Conservation (phyloP, 2,113 vertebrate species). For the Engraulis encrasicolus region DNA sequence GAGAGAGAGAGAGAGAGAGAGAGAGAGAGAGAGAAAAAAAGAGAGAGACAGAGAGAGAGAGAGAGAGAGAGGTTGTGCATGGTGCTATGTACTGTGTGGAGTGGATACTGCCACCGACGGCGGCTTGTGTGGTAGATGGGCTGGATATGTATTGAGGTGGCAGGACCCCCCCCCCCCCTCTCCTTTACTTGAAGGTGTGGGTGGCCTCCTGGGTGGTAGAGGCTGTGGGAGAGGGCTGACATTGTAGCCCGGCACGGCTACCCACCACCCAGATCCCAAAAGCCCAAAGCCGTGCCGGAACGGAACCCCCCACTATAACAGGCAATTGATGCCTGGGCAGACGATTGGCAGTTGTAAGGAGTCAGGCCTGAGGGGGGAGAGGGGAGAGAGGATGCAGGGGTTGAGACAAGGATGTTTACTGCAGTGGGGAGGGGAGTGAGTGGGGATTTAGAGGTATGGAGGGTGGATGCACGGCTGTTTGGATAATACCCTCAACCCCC, state of each 20-base stretch:
- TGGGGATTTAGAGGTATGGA: slow-evolving; percentile 54
- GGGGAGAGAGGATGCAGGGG: not conserved
- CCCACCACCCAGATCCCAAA: too few relatives aligned
- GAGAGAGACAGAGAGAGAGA: too few relatives aligned
- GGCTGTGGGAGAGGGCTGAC: slow-evolving; percentile 24
- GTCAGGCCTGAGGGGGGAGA: not conserved
- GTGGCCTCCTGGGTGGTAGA: not conserved
- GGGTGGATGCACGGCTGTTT: slow-evolving; percentile 56
- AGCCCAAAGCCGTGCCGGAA: too few relatives aligned
- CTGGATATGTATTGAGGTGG: not conserved
- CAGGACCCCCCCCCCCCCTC: too few relatives aligned
- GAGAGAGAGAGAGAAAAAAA: too few relatives aligned
- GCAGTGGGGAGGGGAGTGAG: slow-evolving; percentile 42
- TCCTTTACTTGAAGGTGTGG: not conserved
- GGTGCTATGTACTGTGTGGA: too few relatives aligned
- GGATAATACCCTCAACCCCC: not conserved
- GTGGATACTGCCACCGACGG: not conserved
- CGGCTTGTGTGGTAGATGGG: not conserved
- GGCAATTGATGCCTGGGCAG: not conserved
- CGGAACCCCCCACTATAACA: not conserved
- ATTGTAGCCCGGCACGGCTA: not conserved
- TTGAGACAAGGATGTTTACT: slow-evolving; percentile 58
- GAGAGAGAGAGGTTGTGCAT: too few relatives aligned
- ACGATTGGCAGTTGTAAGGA: not conserved
- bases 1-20: too few relatives aligned